These are phyloP conservation scores for Plagodis pulveraria DNA, from an alignment of 2,888 invertebrate genomes.

Conservation along the genomic window DNA sequence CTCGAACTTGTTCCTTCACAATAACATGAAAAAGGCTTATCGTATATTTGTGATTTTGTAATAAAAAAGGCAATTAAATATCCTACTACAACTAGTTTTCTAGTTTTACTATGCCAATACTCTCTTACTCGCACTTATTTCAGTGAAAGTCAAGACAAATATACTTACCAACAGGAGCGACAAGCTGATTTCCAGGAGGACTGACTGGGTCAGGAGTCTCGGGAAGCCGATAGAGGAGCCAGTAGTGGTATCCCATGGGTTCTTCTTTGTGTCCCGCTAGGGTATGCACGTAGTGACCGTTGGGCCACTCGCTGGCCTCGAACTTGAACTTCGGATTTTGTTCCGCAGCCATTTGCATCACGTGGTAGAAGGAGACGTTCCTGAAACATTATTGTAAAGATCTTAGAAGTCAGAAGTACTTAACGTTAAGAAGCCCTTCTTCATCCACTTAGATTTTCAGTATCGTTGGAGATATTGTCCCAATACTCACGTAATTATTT, in stretches of 20 bases:
- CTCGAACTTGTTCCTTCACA: too few species aligned
- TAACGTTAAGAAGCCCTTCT: too few species aligned
- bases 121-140: too few species aligned
- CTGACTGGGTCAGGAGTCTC: slow-evolving; percentile 91
- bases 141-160: too few species aligned
- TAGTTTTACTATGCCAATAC: too few species aligned
- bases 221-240: slow-evolving; percentile 93
- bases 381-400: slow-evolving; percentile 51
- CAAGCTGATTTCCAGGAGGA: slow-evolving; percentile 94
- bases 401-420: background rate
- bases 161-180: slow-evolving; percentile 92
- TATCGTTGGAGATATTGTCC: too few species aligned
- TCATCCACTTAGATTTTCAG: too few species aligned
- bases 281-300: slow-evolving; percentile 96
- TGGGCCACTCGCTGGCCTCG: slow-evolving; percentile 95
- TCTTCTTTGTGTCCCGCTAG: slow-evolving; percentile 92
- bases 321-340: slow-evolving; percentile 90
- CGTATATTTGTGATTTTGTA: too few species aligned
- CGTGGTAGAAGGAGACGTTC: slow-evolving; percentile 88
- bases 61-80: too few species aligned
- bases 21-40: too few species aligned
- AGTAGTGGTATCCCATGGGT: slow-evolving; percentile 94
- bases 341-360: slow-evolving; percentile 94
- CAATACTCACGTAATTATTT: too few species aligned
- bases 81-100: too few species aligned